Evolutionary conservation across 2,888 invertebrate genomes (phyloP).

Genomic region (Amiota mariae): DNA sequence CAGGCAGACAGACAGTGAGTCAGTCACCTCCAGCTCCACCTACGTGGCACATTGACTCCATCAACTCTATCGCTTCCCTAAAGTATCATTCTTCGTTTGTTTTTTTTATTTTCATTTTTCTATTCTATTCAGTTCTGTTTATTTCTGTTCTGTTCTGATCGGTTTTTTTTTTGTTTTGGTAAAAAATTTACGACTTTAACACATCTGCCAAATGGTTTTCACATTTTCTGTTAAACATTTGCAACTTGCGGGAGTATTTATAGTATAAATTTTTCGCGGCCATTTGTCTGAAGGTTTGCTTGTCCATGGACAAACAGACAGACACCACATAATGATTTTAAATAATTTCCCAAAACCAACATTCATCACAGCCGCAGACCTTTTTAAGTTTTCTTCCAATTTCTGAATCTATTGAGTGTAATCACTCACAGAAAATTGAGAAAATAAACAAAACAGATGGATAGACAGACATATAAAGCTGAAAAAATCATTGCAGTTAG

Average conservation of each 20-base stretch:
- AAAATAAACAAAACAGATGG: not conserved
- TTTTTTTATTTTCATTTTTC: not conserved
- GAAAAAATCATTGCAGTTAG: not conserved
- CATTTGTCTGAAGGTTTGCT: not conserved
- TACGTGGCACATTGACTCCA: too few relatives aligned
- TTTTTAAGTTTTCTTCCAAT: too few relatives aligned
- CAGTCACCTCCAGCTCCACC: not conserved
- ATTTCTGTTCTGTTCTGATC: constrained; percentile 18
- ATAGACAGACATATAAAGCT: not conserved
- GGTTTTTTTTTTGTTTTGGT: constrained; percentile 49
- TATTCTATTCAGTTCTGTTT: constrained; percentile 14
- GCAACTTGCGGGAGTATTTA: not conserved
- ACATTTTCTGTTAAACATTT: constrained; percentile 44
- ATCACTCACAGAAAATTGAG: constrained; percentile 6
- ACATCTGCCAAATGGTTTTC: constrained; percentile 64
- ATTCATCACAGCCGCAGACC: not conserved
- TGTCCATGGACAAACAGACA: not conserved
- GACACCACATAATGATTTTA: constrained; percentile 35
- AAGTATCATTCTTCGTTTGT: not conserved
- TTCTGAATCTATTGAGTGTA: constrained; percentile 9
- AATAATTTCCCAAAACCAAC: constrained; percentile 35
- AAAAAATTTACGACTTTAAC: constrained; percentile 63
- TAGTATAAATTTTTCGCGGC: not conserved
- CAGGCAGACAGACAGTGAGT: not conserved
- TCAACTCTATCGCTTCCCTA: too few relatives aligned